Percentiles rank a stretch among this genome's conserved stretches.
phyloP scores from a whole-genome alignment of 2,888 invertebrate species.

The Lasiommata megera region DNA sequence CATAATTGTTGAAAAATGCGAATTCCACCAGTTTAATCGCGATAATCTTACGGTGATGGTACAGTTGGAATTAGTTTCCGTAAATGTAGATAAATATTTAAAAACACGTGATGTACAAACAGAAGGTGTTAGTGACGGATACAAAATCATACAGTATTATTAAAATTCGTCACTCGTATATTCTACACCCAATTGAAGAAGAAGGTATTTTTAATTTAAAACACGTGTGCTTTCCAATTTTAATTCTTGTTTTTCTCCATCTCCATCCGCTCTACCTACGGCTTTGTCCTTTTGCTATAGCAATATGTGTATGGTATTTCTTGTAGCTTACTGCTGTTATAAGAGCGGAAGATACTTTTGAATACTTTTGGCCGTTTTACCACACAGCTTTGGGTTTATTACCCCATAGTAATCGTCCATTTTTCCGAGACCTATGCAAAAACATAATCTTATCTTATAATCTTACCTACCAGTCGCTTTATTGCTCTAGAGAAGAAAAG shows the following conservation, averaged over 20 bases:
- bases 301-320: too few species aligned
- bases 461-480: too few species aligned
- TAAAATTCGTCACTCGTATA: slow-evolving; percentile 63
- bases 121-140: slow-evolving; percentile 57
- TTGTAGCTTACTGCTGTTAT: too few species aligned
- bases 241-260: neutral
- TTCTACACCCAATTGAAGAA: slow-evolving; percentile 63
- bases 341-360: too few species aligned
- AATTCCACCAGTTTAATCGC: slow-evolving; percentile 15
- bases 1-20: slow-evolving; percentile 9
- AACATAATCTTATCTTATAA: too few species aligned
- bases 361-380: too few species aligned
- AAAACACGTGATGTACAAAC: slow-evolving; percentile 52
- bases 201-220: slow-evolving; percentile 38
- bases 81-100: slow-evolving; percentile 30
- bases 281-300: too few species aligned
- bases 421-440: too few species aligned
- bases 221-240: neutral
- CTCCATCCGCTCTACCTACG: too few species aligned
- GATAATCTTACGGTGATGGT: slow-evolving; percentile 5
- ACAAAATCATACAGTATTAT: slow-evolving; percentile 61
- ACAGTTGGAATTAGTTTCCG: slow-evolving; percentile 21
- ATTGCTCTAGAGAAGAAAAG: too few species aligned
- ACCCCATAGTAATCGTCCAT: too few species aligned
- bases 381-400: too few species aligned